These are phyloP conservation scores for Acrossocheilus fasciatus DNA, from an alignment of 2,797 vertebrate genomes.

Conservation along the genomic window DNA sequence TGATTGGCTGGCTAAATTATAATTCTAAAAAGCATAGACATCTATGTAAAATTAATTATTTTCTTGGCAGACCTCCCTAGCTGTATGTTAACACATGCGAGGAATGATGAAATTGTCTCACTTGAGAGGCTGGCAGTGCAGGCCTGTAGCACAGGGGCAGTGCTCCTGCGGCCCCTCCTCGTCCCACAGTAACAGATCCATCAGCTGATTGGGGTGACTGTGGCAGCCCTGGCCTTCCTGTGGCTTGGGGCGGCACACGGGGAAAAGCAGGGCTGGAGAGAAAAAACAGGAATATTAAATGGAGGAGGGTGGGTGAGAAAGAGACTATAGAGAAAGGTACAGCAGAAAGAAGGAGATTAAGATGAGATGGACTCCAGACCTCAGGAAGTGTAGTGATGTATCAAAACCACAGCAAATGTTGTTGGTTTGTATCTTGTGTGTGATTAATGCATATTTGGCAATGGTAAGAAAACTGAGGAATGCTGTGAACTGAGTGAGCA, in stretches of 20 bases:
- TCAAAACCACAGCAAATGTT: background rate
- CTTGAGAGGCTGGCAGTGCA: constrained; percentile 87
- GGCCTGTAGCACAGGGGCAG: constrained; percentile 85
- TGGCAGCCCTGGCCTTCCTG: constrained; percentile 83
- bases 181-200: constrained; percentile 92
- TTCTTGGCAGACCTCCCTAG: background rate
- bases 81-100: background rate
- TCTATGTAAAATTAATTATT: background rate
- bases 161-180: constrained; percentile 86
- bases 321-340: background rate
- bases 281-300: background rate
- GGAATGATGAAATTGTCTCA: constrained; percentile 66
- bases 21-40: background rate
- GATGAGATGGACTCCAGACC: background rate
- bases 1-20: background rate
- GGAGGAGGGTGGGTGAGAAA: too few relatives aligned
- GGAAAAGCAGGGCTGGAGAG: constrained; percentile 86
- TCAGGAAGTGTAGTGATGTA: background rate
- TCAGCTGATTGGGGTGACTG: constrained; percentile 83
- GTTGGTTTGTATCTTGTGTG: background rate
- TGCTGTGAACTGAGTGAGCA: background rate
- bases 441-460: constrained; percentile 9
- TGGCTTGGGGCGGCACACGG: constrained; percentile 88
- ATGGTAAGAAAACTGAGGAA: background rate
- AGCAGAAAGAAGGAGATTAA: background rate